Conservation (phyloP, 2,888 invertebrate genomes). For the Caenorhabditis japonica region DNA sequence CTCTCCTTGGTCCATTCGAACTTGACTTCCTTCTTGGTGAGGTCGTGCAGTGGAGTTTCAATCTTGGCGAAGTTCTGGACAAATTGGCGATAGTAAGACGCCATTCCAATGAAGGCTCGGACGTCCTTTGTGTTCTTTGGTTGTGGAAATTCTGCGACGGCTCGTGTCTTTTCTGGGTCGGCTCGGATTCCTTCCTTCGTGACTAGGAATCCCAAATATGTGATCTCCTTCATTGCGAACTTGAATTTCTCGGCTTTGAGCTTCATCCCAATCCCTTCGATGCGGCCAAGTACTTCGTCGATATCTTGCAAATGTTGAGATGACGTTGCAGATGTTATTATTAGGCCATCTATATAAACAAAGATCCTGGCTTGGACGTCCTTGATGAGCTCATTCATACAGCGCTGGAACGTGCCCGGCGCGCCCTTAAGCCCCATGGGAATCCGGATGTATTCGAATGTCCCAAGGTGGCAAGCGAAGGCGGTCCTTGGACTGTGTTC, state of each 20-base stretch:
- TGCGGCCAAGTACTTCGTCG: slow-evolving; percentile 30
- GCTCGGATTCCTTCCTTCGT: slow-evolving; percentile 47
- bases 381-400: slow-evolving; percentile 18
- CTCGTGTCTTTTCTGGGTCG: slow-evolving; percentile 42
- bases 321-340: slow-evolving; percentile 7
- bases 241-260: slow-evolving; percentile 44
- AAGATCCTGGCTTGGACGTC: too few relatives aligned
- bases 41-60: slow-evolving; percentile 27
- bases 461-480: slow-evolving; percentile 25
- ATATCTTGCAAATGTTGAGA: slow-evolving; percentile 48
- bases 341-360: slow-evolving; percentile 53
- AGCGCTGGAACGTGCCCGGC: slow-evolving; percentile 33
- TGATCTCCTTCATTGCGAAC: slow-evolving; percentile 32
- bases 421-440: too few relatives aligned
- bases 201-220: slow-evolving; percentile 54
- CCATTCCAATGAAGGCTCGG: slow-evolving; percentile 37
- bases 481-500: slow-evolving; percentile 34
- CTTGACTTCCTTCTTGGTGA: slow-evolving; percentile 18
- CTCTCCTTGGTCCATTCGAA: slow-evolving; percentile 35
- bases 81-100: slow-evolving; percentile 40
- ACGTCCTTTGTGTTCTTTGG: slow-evolving; percentile 36
- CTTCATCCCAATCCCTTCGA: slow-evolving; percentile 52
- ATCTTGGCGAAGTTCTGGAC: slow-evolving; percentile 33
- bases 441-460: too few relatives aligned
- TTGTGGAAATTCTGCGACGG: slow-evolving; percentile 23